Base-by-base conservation (phyloP, 1,140 invertebrate species). In the Parasteatoda tepidariorum region DNA sequence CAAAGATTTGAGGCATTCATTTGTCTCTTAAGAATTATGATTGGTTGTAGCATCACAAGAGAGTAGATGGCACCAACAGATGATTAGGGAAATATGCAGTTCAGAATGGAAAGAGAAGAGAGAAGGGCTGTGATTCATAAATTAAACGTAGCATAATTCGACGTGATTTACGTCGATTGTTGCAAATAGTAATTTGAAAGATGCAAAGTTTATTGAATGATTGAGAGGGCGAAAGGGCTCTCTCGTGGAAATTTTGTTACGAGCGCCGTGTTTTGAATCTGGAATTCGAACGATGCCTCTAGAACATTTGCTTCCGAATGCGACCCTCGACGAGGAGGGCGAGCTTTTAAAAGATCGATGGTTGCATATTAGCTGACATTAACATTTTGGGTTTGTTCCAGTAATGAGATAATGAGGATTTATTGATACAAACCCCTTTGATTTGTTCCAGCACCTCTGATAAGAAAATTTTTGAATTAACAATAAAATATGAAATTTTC, bases 141-240 rank as follows among this genome's bases (percentile, higher is more conserved):
- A 78, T 78, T 78, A 78, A 78, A 33, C 62, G 41, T 34, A 26
- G 61, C 61, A 48, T 54, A 78, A 48, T 78, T 59, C 28, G 38
- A 33, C 41, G 61, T 78, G 74, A 78, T 78, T 78, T 54, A 78
- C 62, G 74, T 41, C 74, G 41, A 78, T 78, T 78, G 74, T 78
- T 78, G 61, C 31, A 78, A 78, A 78, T 78, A 78, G 74, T 78
- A 78, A 78, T 78, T 78, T 78, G 57, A 78, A 78, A 78, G 74
- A 78, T 78, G 74, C 62, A 38, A 66, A 78, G 62, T 78, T 78
- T 78, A 78, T 78, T 78, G 74, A 78, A 78, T 78, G 74, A 78
- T 78, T 78, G 64, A 78, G 34, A 7, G 38, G 18, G 62, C 31
- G 28, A n/a, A 26, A 61, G 33, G 48, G 34, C 26, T 33, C 41